Base-by-base conservation (phyloP, 2,888 invertebrate species). In the Orchesella flavescens region DNA sequence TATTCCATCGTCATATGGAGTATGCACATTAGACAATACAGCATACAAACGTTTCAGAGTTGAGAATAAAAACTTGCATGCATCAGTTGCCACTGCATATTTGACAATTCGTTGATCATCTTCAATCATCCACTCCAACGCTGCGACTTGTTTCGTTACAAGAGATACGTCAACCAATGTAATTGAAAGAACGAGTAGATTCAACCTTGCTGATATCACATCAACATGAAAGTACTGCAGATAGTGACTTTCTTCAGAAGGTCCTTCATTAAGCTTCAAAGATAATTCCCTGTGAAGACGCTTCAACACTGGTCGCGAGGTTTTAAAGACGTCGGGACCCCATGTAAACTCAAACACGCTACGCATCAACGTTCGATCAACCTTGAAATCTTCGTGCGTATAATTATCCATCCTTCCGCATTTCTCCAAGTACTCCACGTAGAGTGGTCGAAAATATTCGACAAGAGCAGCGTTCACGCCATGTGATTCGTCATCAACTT, bases 151-250 rank as follows among this genome's bases (percentile, higher is more conserved):
- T 19, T 71, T 46, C 0, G n/a, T 34, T 4, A 74, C 83, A 1
- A 65, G 1, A 21, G 21, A 23, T 0, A 76, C 61, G n/a, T 84
- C 69, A 9, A 77, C 66, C 19, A 84, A 43, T 1, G 74, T 76
- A 9, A 87, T 76, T 10, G 66, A 55, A 13, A 73, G 34, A 3
- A 84, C 65, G 5, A 87, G 17, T 76, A 84, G 85, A 13, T 61
- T 77, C 15, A 73, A 79, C 71, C 85, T 87, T 7, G 77, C 49
- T 13, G 86, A 84, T 12, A 87, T 21, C 1, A 71, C 49, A 72
- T 85, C 85, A 3, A 66, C 65, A 0, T 84, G 84, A 69, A 76
- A 75, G 61, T 81, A 85, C 17, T 75, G 59, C 75, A 84, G 23
- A 21, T 69, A 43, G 44, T 86, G 84, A 0, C 75, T 44, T 53